Percentiles rank a stretch among this genome's conserved stretches.
These are phyloP conservation scores for Campylomormyrus tamandua DNA, from an alignment of 2,113 vertebrate species.

Conservation along the genomic window DNA sequence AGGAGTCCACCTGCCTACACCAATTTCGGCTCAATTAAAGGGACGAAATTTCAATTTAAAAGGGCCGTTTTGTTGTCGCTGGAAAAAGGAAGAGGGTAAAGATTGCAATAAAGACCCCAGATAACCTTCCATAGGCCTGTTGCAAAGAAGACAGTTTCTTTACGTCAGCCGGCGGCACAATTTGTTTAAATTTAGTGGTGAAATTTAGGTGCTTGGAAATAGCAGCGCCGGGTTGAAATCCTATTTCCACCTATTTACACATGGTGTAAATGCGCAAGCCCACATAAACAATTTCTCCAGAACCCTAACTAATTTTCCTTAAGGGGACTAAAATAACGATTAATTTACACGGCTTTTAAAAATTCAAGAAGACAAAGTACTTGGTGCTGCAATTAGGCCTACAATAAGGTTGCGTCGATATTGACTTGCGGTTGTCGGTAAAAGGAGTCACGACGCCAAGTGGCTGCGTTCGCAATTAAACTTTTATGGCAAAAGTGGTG, in stretches of 20 bases:
- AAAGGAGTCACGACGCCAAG: background rate
- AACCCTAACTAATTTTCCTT: background rate
- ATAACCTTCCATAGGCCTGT: background rate
- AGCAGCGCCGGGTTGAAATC: background rate
- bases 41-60: background rate
- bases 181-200: constrained; percentile 4
- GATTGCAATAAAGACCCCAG: background rate
- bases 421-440: background rate
- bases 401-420: background rate
- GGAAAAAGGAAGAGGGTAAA: background rate
- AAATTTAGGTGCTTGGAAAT: background rate
- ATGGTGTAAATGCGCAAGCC: background rate
- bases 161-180: background rate
- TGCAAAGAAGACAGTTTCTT: background rate
- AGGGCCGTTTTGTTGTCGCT: background rate
- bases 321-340: background rate
- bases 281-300: background rate
- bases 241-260: background rate
- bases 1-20: background rate
- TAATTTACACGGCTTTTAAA: background rate
- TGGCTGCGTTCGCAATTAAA: background rate
- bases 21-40: background rate
- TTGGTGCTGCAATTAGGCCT: background rate
- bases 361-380: background rate
- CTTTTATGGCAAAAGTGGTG: background rate